Base-by-base conservation (phyloP, 2,113 vertebrate species). In the Grallaria varia region DNA sequence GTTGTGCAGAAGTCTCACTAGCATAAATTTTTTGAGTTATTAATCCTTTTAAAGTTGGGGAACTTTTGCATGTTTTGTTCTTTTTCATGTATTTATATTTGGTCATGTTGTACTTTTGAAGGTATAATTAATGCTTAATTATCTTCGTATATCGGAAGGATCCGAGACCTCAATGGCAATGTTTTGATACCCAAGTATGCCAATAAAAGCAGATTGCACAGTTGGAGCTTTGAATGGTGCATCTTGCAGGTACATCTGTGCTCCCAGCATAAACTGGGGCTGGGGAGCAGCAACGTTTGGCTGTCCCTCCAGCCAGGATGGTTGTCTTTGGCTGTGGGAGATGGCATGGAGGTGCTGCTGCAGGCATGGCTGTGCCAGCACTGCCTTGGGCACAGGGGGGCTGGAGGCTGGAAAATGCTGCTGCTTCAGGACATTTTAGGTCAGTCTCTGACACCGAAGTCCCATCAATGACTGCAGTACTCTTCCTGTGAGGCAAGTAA, bases 41-140 rank as follows among this genome's bases (percentile, higher is more conserved):
- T 75, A 67, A 89, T 73, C 67, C 75, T 91, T 96, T 87, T 40
- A 78, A 84, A 86, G 73, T 96, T 96, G 93, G 74, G 75, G 80
- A 40, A 78, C 56, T 96, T 96, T 97, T 97, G 97, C 97, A 97
- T 97, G 97, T 95, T 96, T 96, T 93, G 72, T 93, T 96, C 75
- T 87, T 93, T 88, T 91, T 86, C 89, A 49, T 97, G 94, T 95
- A 89, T 97, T 97, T 98, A 95, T 96, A 94, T 97, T 95, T 53
- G n/a, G 71, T 71, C 85, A 13, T 31, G 42, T 72, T 96, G 86
- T 96, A 90, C 47, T 84, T 84, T 90, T 52, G 67, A 95, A 92
- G 91, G 80, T 83, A 79, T 33, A 64, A 31, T 87, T 88, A 82
- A 85, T 78, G 73, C 21, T 37, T 79, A 79, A 79, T 91, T 94